Conservation (phyloP, 2,888 invertebrate species). For the Pammene aurita region DNA sequence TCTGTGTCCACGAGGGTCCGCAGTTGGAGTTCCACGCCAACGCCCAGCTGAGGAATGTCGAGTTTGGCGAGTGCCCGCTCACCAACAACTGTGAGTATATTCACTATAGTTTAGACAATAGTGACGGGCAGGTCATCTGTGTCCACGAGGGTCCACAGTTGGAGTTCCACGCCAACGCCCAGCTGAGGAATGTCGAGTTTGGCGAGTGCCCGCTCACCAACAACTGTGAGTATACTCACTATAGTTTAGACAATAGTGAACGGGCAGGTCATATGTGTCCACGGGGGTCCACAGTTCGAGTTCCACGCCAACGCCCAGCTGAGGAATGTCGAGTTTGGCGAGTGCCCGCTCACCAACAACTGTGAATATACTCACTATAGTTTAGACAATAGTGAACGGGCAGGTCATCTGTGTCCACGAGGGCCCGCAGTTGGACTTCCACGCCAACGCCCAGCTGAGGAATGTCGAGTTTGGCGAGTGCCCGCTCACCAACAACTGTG, state of each 20-base stretch:
- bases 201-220: slow-evolving; percentile 89
- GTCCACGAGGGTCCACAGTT: slow-evolving; percentile 94
- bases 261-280: slow-evolving; percentile 91
- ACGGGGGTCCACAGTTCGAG: slow-evolving; percentile 93
- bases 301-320: slow-evolving; percentile 90
- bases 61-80: slow-evolving; percentile 90
- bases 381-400: slow-evolving; percentile 84
- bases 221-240: slow-evolving; percentile 84
- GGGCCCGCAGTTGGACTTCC: slow-evolving; percentile 93
- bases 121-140: slow-evolving; percentile 89
- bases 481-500: slow-evolving; percentile 88
- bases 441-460: slow-evolving; percentile 84
- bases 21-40: slow-evolving; percentile 89
- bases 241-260: slow-evolving; percentile 56
- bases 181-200: slow-evolving; percentile 87
- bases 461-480: slow-evolving; percentile 90
- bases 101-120: too few relatives aligned
- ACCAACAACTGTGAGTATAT: slow-evolving; percentile 86
- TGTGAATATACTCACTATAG: slow-evolving; percentile 69
- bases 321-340: slow-evolving; percentile 88
- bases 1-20: slow-evolving; percentile 94
- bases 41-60: slow-evolving; percentile 86
- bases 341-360: slow-evolving; percentile 88
- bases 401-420: slow-evolving; percentile 92
- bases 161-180: slow-evolving; percentile 87